A percentile compares a stretch with the other conserved stretches of the same genome.
Evolutionary conservation across 2,888 invertebrate genomes (phyloP).

Genomic region (Alloplasta piceator): DNA sequence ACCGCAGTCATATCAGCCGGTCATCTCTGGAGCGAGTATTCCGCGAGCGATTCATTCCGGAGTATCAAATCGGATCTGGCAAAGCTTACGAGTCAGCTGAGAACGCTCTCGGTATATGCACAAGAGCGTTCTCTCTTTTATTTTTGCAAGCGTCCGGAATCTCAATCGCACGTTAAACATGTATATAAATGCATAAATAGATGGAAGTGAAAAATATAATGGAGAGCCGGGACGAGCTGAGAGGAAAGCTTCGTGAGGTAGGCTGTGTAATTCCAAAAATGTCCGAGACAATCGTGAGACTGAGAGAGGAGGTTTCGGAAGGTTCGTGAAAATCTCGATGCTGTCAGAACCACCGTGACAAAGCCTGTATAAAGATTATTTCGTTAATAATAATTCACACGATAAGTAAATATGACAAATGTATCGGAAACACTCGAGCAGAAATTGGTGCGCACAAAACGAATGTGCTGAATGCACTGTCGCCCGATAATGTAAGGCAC

Average conservation of each 20-base stretch:
- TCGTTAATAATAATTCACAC: background rate
- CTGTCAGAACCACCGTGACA: background rate
- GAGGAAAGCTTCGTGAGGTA: constrained; percentile 75
- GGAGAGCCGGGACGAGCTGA: constrained; percentile 75
- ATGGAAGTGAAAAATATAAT: constrained; percentile 76
- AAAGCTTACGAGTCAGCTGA: constrained; percentile 74
- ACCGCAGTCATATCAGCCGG: constrained; percentile 77
- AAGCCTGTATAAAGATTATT: background rate
- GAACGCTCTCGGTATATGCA: constrained; percentile 75
- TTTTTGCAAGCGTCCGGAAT: background rate
- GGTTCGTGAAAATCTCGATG: constrained; percentile 67
- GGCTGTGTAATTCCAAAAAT: constrained; percentile 77
- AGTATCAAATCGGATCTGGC: constrained; percentile 76
- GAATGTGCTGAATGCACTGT: constrained; percentile 71
- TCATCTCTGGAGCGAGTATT: constrained; percentile 79
- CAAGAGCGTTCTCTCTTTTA: background rate
- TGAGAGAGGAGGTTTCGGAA: constrained; percentile 78
- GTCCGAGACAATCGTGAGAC: constrained; percentile 76
- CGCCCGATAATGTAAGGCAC: constrained; percentile 74
- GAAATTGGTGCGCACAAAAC: constrained; percentile 74
- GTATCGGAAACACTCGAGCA: constrained; percentile 34
- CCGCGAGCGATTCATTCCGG: constrained; percentile 74
- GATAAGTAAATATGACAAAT: background rate
- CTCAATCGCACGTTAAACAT: no score
- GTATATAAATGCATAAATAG: constrained; percentile 62